Percentiles rank a stretch among this genome's conserved stretches.
phyloP scores from a whole-genome alignment of 2,888 invertebrate genomes.

The Octodonta nipae region DNA sequence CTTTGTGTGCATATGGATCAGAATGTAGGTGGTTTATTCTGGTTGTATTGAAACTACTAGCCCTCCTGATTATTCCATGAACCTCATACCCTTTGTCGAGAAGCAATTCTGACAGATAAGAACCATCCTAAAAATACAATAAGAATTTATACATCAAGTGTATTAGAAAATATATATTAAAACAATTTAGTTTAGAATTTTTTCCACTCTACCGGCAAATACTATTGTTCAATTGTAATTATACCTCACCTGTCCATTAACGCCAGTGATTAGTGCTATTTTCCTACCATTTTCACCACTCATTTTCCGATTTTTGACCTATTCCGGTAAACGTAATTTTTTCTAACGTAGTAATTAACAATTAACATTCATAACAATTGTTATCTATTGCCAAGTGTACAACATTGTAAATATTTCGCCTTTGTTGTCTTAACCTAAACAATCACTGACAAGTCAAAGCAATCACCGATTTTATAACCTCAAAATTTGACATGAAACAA shows the following conservation, averaged over 20 bases:
- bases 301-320: no score
- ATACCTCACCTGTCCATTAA: background rate
- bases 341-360: background rate
- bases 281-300: background rate
- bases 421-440: no score
- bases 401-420: conserved; percentile 1
- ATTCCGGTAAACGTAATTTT: background rate
- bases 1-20: conserved; percentile 77
- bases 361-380: conserved; percentile 2
- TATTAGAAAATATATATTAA: background rate
- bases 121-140: conserved; percentile 69
- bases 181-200: no score
- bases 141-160: background rate
- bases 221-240: background rate
- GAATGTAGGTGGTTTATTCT: conserved; percentile 92
- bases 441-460: no score
- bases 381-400: conserved; percentile 3
- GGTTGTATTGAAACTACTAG: conserved; percentile 92
- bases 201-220: background rate
- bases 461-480: no score
- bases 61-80: conserved; percentile 88
- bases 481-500: no score
- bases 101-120: conserved; percentile 88
- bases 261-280: conserved; percentile 2
- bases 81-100: conserved; percentile 86